phyloP scores from a whole-genome alignment of 2,888 invertebrate species.

The Sericinus montela region DNA sequence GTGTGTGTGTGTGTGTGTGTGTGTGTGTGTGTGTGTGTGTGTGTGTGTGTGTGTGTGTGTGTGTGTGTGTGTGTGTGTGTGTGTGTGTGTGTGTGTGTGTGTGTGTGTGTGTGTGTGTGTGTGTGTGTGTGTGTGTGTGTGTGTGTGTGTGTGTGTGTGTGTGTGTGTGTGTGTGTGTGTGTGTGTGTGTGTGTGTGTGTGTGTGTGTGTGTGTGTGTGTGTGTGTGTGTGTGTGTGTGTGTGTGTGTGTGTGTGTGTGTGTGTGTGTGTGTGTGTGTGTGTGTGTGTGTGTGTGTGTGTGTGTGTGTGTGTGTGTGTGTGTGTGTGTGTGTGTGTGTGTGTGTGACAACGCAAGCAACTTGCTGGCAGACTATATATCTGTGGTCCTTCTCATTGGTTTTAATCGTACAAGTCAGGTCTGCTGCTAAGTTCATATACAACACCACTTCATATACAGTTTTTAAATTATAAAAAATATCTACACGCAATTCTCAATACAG shows the following conservation, averaged over 20 bases:
- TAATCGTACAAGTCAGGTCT: no score
- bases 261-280: neutral
- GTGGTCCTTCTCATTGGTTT: no score
- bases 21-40: constrained; percentile 2
- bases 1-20: constrained; percentile 1
- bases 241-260: neutral
- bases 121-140: neutral
- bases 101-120: neutral
- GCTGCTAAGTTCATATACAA: no score
- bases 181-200: neutral
- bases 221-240: neutral
- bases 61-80: constrained; percentile 2
- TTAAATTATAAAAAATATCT: no score
- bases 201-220: neutral
- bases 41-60: constrained; percentile 2
- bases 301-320: constrained; percentile 6
- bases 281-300: constrained; percentile 2
- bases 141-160: neutral
- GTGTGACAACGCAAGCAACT: neutral
- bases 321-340: constrained; percentile 4
- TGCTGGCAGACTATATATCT: no score
- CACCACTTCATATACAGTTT: no score
- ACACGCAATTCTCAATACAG: no score
- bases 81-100: neutral
- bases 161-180: neutral